A percentile compares a stretch with the other conserved stretches of the same genome.
Evolutionary conservation across 1,140 invertebrate species (phyloP).

Genomic region (Trinorchestia longiramus): DNA sequence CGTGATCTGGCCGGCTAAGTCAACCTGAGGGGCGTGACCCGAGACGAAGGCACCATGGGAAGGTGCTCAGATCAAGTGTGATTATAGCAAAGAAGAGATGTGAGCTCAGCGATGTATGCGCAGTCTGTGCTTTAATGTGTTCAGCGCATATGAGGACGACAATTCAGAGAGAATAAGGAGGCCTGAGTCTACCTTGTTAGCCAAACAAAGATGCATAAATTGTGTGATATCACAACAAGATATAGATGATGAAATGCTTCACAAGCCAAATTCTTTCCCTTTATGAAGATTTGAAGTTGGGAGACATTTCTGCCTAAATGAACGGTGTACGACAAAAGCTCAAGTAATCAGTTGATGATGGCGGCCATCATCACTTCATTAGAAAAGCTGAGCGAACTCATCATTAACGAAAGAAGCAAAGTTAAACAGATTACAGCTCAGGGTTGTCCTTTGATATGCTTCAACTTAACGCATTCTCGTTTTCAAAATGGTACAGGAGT

Average conservation of each 20-base stretch:
- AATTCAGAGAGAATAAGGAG: not conserved
- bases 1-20: not conserved
- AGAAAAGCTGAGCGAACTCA: no score
- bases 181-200: not conserved
- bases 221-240: not conserved
- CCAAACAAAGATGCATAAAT: not conserved
- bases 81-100: not conserved
- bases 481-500: no score
- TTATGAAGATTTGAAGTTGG: no score
- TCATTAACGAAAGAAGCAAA: no score
- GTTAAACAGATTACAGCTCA: no score
- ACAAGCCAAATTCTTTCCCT: no score
- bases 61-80: conserved; percentile 21
- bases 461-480: no score
- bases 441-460: no score
- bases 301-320: no score
- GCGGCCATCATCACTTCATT: no score
- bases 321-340: no score
- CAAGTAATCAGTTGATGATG: no score
- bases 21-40: conserved; percentile 27
- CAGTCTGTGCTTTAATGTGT: not conserved
- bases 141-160: not conserved
- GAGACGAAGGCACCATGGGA: not conserved
- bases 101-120: not conserved
- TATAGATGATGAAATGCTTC: not conserved